Evolutionary conservation across 1,140 invertebrate species (phyloP), one percentile per base, ranked within the genome.

Genomic region (Artemia franciscana): DNA sequence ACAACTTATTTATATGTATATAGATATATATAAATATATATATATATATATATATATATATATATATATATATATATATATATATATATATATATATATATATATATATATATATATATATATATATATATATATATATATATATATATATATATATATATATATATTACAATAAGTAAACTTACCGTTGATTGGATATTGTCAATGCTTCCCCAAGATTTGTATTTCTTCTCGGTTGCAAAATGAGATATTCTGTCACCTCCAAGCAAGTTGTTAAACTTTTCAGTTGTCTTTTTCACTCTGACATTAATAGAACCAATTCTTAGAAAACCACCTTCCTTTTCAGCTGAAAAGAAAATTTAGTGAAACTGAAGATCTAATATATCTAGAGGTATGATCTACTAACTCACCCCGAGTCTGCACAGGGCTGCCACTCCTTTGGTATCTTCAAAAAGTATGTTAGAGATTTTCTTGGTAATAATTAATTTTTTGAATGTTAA

Each of bases 301-400:
- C 87, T 79, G 39, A 91, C 86, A 75, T 91, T 91, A 70, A 92
- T 74, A 5, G 88, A 92, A 66, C 88, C 88, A 76, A 91, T 90
- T 68, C 88, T 79, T 65, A 91, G 79, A 73, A 92, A 90, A 69
- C 86, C 81, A 74, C 80, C 58, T 7, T 88, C 86, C 79, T 86
- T 87, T 75, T 88, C 85, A 84, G 75, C 66, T 74, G 68, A 65
- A 67, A 58, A 65, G 59, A 66, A 25, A 65, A 60, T 65, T 59
- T 28, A 60, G 65, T 63, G 3, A 62, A 21, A 62, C 26, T 64
- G 56, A 60, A 23, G 23, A 56, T 23, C 18, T 21, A 12, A 12
- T 12, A 51, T 9, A n/a, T 51, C 9, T n/a, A 51, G 9, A 51
- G 9, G n/a, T 12, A 12, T n/a, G 30, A 51, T 12, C 9, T n/a